A percentile compares a stretch with the other conserved stretches of the same genome.
Conservation (phyloP, 2,888 invertebrate genomes). For the Apamea epomidion region DNA sequence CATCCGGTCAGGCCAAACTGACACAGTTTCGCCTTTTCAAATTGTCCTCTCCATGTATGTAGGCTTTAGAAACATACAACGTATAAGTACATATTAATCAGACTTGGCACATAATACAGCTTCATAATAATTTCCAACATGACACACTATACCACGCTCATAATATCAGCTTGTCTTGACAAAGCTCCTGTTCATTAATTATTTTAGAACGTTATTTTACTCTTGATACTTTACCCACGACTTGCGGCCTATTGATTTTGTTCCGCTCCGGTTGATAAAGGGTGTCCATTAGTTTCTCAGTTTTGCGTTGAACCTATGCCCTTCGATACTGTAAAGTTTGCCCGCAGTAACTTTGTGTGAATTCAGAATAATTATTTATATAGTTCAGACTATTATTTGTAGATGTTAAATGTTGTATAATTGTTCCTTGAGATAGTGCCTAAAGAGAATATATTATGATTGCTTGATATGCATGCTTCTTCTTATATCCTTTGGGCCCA, state of each 20-base stretch:
- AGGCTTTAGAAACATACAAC: neutral
- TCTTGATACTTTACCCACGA: constrained; percentile 23
- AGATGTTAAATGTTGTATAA: neutral
- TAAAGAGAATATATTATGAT: too few species aligned
- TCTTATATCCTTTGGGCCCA: neutral
- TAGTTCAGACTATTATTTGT: constrained; percentile 4
- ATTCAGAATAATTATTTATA: constrained; percentile 1
- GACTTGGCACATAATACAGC: constrained; percentile 18
- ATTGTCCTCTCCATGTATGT: neutral
- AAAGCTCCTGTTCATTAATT: constrained; percentile 62
- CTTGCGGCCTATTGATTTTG: constrained; percentile 59
- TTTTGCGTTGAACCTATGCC: constrained; percentile 36
- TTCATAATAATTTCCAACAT: constrained; percentile 40
- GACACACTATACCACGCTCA: constrained; percentile 35
- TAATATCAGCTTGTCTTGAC: constrained; percentile 44
- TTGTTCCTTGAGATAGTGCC: too few species aligned
- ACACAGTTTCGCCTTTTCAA: neutral
- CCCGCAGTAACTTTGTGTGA: constrained; percentile 10
- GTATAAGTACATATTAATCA: constrained; percentile 23
- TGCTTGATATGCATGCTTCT: too few species aligned
- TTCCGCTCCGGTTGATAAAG: constrained; percentile 38
- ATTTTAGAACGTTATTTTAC: constrained; percentile 53
- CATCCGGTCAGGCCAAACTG: neutral
- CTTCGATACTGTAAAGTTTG: constrained; percentile 29
- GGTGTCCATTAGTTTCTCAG: constrained; percentile 45